Evolutionary conservation across 1,140 invertebrate genomes (phyloP).

Genomic region (Chironomus tepperi): DNA sequence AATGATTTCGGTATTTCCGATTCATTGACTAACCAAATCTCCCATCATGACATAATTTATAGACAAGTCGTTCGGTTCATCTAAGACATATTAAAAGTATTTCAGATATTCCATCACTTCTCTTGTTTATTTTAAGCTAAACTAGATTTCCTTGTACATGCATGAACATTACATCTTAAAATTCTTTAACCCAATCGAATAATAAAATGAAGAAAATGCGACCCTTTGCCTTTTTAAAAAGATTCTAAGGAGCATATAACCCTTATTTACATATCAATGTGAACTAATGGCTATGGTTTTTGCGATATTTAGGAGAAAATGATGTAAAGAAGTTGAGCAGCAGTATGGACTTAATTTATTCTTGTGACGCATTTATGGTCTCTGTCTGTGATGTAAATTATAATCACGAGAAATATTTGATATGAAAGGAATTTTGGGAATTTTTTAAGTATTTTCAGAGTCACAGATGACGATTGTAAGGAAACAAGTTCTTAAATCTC

Average conservation of each 20-base stretch:
- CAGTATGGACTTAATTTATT: no score
- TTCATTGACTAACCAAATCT: not conserved
- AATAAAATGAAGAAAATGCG: not conserved
- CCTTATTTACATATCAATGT: slow-evolving; percentile 22
- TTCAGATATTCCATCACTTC: not conserved
- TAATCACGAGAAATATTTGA: no score
- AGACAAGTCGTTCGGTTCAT: not conserved
- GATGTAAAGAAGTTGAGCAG: no score
- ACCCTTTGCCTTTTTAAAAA: not conserved
- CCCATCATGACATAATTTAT: not conserved
- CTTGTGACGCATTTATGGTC: no score
- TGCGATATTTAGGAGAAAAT: slow-evolving; percentile 1
- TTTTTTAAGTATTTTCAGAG: no score
- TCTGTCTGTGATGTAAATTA: no score
- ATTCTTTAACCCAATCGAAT: not conserved
- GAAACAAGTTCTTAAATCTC: no score
- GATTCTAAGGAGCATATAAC: not conserved
- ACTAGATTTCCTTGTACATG: not conserved
- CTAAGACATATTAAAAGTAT: no score
- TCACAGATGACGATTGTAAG: no score
- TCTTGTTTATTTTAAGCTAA: not conserved
- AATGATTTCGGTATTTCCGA: not conserved
- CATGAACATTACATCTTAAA: not conserved
- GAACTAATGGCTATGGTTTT: slow-evolving; percentile 18
- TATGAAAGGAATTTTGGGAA: no score